Evolutionary conservation across 2,113 vertebrate genomes (phyloP).

Genomic region (Hypanus sabinus): DNA sequence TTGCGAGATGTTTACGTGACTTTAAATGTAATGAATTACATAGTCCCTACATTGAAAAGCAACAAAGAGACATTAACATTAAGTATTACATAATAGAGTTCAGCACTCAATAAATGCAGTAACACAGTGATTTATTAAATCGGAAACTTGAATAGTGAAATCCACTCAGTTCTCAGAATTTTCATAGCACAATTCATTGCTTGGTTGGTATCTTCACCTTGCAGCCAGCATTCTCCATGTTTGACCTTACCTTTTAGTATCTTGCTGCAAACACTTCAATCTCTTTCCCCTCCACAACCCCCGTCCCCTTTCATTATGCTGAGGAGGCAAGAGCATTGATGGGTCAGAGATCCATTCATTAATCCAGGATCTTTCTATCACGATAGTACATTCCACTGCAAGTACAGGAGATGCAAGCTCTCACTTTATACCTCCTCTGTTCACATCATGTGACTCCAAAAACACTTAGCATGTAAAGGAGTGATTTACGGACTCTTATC

Average conservation of each 20-base stretch:
- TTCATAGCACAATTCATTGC: neutral
- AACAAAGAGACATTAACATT: slow-evolving; percentile 30
- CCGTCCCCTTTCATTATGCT: neutral
- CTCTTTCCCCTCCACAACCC: neutral
- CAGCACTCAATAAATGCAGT: neutral
- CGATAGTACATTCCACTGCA: no score
- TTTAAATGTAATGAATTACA: slow-evolving; percentile 35
- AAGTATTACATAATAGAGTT: slow-evolving; percentile 18
- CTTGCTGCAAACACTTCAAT: no score
- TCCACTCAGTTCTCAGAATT: slow-evolving; percentile 1
- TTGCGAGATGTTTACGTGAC: slow-evolving; percentile 35
- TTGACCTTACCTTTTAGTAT: no score
- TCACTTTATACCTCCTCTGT: no score
- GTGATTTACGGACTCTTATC: no score
- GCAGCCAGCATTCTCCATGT: neutral
- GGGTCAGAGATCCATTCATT: no score
- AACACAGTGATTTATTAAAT: slow-evolving; percentile 15
- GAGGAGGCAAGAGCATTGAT: no score
- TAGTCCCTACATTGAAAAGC: slow-evolving; percentile 22
- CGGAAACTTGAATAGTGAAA: neutral
- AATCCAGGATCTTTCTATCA: no score
- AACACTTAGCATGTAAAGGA: no score
- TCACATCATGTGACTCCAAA: no score
- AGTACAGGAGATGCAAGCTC: no score
- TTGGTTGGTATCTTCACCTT: neutral